These are phyloP conservation scores for Clivina fossor DNA, from an alignment of 2,888 invertebrate genomes.

Conservation along the genomic window DNA sequence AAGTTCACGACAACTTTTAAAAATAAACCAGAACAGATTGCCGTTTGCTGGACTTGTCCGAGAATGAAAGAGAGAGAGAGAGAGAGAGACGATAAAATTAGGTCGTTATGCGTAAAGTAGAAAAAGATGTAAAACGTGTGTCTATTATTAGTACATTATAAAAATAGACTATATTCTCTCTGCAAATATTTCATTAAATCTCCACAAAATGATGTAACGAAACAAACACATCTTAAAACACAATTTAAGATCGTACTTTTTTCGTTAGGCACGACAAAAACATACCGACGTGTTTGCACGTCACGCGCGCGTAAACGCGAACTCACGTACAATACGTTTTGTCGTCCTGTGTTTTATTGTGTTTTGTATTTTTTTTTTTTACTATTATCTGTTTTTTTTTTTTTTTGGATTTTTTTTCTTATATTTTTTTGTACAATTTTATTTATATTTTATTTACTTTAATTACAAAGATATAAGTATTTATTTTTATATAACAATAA, in stretches of 20 bases:
- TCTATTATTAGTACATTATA: conserved; percentile 27
- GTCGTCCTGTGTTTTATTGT: conserved; percentile 44
- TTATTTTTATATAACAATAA: conserved; percentile 30
- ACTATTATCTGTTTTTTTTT: conserved; percentile 38
- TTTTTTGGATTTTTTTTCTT: conserved; percentile 31
- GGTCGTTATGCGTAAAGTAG: conserved; percentile 24
- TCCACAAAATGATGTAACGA: conserved; percentile 26
- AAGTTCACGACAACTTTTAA: conserved; percentile 4
- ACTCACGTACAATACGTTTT: too few species aligned
- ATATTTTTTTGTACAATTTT: conserved; percentile 35
- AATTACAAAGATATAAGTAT: conserved; percentile 39
- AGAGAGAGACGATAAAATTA: conserved; percentile 18
- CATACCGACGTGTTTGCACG: background rate
- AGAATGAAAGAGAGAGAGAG: conserved; percentile 3
- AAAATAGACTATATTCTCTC: conserved; percentile 27
- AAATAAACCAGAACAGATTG: conserved; percentile 24
- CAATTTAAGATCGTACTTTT: background rate
- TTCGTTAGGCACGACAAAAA: background rate
- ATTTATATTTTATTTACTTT: conserved; percentile 38
- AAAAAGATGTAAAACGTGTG: conserved; percentile 17
- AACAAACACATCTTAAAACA: background rate
- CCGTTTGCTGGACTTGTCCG: conserved; percentile 7
- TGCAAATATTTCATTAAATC: conserved; percentile 27
- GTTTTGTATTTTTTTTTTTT: conserved; percentile 42
- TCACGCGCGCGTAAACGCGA: too few species aligned